Evolutionary conservation across 2,797 vertebrate species (phyloP), one percentile per base, ranked within the genome.

Genomic region (Pseudomugil gertrudae): DNA sequence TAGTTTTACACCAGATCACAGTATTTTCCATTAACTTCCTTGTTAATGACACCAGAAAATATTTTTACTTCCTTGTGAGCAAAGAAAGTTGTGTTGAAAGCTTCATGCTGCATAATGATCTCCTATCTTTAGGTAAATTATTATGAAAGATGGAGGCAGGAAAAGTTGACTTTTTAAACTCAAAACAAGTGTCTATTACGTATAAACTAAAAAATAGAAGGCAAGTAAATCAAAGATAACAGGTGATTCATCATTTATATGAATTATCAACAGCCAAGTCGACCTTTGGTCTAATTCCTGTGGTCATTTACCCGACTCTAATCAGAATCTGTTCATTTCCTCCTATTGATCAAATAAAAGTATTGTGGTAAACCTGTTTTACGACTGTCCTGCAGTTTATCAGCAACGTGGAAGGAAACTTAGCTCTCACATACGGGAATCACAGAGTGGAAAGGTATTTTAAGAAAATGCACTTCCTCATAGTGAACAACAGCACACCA

Each of bases 311-410:
- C 23, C 21, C 43, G 15, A 24, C 43, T 32, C 8, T 54, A 2
- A 36, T 11, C 15, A 32, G 1, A 59, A 45, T 40, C 5, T 19
- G 9, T 1, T 7, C 14, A 45, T 71, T 73, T 75, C 51, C 56
- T 75, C 47, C 0, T 23, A 27, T 1, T 55, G 17, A 48, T 43
- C 35, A 54, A 9, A 5, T 1, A 32, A 29, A 66, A 17, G 9
- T 30, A 24, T 19, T 69, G 40, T 1, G 21, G 26, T 40, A 63
- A 84, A 80, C 48, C 36, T 61, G 74, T 50, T 79, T 55, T 32
- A 9, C 36, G 24, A 65, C 45, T 52, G 7, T 48, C 19, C 13
- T 47, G 0, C 0, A 56, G 3, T 51, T 15, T 35, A 47, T 53
- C 19, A 56, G 30, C 29, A 36, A 29, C 33, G 9, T 48, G 4